Evolutionary conservation across 2,797 vertebrate genomes (phyloP).

Genomic region (Peromyscus aztecus): DNA sequence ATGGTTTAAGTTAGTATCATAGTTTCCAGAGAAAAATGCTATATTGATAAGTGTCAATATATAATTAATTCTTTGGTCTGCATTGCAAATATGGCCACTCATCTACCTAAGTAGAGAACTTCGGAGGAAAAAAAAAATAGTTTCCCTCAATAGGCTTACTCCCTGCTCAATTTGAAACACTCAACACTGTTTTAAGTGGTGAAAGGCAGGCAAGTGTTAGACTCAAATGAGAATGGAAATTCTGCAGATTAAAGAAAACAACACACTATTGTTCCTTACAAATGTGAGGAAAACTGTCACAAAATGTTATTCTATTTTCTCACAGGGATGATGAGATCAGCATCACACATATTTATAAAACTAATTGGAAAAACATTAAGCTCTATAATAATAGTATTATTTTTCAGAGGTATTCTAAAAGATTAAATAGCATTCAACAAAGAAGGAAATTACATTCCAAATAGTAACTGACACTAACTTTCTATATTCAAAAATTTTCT

Average conservation of each 20-base stretch:
- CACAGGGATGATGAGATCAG: background rate
- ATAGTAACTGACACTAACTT: background rate
- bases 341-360: constrained; percentile 7
- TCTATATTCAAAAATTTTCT: constrained; percentile 38
- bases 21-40: background rate
- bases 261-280: background rate
- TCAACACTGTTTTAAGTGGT: background rate
- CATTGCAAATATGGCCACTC: background rate
- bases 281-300: background rate
- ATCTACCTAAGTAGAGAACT: background rate
- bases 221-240: background rate
- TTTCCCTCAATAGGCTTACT: background rate
- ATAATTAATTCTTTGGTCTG: background rate
- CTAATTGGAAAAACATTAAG: background rate
- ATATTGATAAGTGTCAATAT: background rate
- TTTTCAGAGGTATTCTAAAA: background rate
- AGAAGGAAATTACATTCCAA: constrained; percentile 17
- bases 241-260: background rate
- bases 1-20: background rate
- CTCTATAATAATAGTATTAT: background rate
- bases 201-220: background rate
- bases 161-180: background rate
- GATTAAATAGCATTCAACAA: constrained; percentile 27
- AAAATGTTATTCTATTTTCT: background rate
- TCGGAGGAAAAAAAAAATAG: background rate